Base-by-base conservation (phyloP, 1,140 invertebrate genomes). In the Frieseomelitta varia region DNA sequence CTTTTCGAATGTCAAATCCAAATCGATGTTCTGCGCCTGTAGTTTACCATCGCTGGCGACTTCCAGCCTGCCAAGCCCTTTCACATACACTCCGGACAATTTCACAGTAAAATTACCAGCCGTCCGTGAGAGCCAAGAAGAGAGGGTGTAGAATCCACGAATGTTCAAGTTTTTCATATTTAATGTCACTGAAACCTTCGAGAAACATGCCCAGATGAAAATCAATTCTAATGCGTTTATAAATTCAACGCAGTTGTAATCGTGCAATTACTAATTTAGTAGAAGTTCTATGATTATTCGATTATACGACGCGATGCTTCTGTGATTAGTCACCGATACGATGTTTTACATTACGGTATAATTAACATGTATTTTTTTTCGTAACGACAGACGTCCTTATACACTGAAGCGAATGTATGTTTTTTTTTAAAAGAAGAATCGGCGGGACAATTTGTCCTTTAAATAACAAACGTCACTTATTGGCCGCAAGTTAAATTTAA, bases 1-100 rank as follows among this genome's bases (percentile, higher is more conserved):
- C 47, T 96, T 96, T n/a, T 95, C 95, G 86, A 98, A 98, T 0
- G 95, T 96, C 39, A 98, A 96, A 90, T 98, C 97, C 95, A 98
- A 97, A 30, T 96, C 96, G 65, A 98, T 97, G 68, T 97, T 95
- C 88, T 97, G 96, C 2, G 97, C 97, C 92, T 97, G 95, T 17
- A 98, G 93, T 90, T 96, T 96, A 3, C 97, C 98, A 87, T 97
- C 96, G 51, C 95, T 94, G 85, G 97, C 96, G 1, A 98, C 97
- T 76, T 96, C 96, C 0, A 98, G 94, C 65, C 95, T 96, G 1
- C 97, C 97, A 51, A 96, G 93, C 8, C 96, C 97, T 56, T 95
- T 93, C 0, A 97, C 96, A 61, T 95, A 95, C 1, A 98, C 97
- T 21, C 96, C 96, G 8, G 94, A 96, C 21, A 98, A 94, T 71